Evolutionary conservation across 2,888 invertebrate genomes (phyloP), one percentile per base, ranked within the genome.

Genomic region (Calliphora vomitoria): DNA sequence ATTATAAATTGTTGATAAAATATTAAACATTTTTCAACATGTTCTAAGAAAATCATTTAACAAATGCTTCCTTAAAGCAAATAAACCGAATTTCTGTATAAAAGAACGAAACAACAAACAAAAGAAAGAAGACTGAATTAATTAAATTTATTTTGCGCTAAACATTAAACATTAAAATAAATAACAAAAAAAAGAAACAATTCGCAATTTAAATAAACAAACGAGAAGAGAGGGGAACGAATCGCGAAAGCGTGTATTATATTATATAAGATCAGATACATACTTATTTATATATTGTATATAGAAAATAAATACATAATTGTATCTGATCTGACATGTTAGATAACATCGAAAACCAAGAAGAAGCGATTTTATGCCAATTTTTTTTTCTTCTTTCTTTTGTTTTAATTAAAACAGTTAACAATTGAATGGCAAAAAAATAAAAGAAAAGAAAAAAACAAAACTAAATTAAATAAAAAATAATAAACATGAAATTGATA

Each of bases 361-460:
- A 55, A 50, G n/a, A 71, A 72, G 31, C 6, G 11, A 64, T 20
- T 72, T 64, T n/a, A 41, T 74, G 55, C 55, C 53, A 72, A 80
- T 55, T 71, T 81, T 38, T 81, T 18, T 31, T 81, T 44, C 35
- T 20, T 44, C 13, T 44, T 38, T 53, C 8, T 82, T 75, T 18
- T n/a, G 35, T 44, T 71, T 76, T 62, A 82, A 82, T 76, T 75
- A 68, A 69, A 81, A 31, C 62, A 20, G 53, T 74, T 58, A 72
- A 55, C 50, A 72, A 74, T 66, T 82, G 64, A 55, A 66, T 66
- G 44, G 18, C 55, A 58, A 55, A 55, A 66, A n/a, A 41, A 18
- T 13, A 31, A 44, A 4, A 31, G n/a, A 41, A 11, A 38, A n/a
- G 53, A 53, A 66, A 38, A 44, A 44, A 10, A 10, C 8, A 10